These are phyloP conservation scores for Pandemis cinnamomeana DNA, from an alignment of 2,888 invertebrate species.

Conservation along the genomic window DNA sequence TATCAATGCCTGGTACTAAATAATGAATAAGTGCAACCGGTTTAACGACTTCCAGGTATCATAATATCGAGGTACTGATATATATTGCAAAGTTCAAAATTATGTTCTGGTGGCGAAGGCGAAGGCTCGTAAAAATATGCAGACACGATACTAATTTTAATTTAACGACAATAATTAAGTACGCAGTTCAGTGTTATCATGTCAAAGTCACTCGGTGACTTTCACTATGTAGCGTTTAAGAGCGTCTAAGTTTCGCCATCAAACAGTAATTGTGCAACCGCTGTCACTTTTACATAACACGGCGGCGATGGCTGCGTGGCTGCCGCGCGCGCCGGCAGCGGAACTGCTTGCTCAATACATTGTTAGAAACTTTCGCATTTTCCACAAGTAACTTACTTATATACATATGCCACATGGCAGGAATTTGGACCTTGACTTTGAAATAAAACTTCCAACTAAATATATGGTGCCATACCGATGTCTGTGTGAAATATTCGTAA, in stretches of 20 bases:
- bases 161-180: conserved; percentile 48
- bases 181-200: conserved; percentile 58
- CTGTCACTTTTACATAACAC: conserved; percentile 81
- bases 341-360: conserved; percentile 1
- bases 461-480: background rate
- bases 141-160: background rate
- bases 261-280: conserved; percentile 81
- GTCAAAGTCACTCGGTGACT: conserved; percentile 80
- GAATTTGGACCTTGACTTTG: background rate
- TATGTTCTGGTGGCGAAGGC: background rate
- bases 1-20: background rate
- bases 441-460: background rate
- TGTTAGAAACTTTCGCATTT: conserved; percentile 8
- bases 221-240: conserved; percentile 77
- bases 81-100: background rate
- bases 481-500: background rate
- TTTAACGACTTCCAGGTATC: background rate
- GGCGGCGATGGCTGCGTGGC: conserved; percentile 53
- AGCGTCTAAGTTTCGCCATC: conserved; percentile 80
- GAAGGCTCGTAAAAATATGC: background rate
- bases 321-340: conserved; percentile 34
- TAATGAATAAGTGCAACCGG: background rate
- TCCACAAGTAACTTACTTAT: background rate
- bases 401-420: background rate
- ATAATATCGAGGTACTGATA: background rate